Conservation (phyloP, 2,113 vertebrate genomes). For the Leucoraja erinaceus region DNA sequence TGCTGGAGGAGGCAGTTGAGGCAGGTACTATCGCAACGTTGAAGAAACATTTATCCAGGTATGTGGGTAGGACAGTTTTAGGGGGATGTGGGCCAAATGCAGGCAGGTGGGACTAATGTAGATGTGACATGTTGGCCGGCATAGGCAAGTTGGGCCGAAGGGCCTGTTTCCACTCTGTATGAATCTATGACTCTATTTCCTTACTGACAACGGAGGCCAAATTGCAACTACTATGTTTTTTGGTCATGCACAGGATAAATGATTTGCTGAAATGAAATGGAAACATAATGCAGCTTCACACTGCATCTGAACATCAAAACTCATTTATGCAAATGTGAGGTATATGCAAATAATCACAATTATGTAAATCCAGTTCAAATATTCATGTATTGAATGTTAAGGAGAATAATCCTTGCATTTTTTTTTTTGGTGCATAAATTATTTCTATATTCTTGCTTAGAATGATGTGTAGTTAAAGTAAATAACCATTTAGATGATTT, state of each 20-base stretch:
- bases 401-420: conserved; percentile 18
- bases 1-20: no score
- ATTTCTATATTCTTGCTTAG: conserved; percentile 3
- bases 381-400: conserved; percentile 5
- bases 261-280: conserved; percentile 22
- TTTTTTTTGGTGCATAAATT: conserved; percentile 1
- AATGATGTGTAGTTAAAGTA: background rate
- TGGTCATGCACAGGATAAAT: background rate
- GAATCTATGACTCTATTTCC: no score
- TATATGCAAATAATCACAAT: conserved; percentile 18
- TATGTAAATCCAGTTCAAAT: background rate
- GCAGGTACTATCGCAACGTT: no score
- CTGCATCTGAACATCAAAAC: conserved; percentile 23
- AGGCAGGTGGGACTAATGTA: no score
- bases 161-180: no score
- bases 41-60: no score
- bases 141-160: no score
- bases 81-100: no score
- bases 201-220: background rate
- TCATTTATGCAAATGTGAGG: conserved; percentile 31
- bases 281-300: background rate
- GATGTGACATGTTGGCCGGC: no score
- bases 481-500: conserved; percentile 9
- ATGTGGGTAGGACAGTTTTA: no score
- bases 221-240: background rate